A percentile compares a stretch with the other conserved stretches of the same genome.
Conservation (phyloP, 2,113 vertebrate genomes). For the Lasiurus borealis region DNA sequence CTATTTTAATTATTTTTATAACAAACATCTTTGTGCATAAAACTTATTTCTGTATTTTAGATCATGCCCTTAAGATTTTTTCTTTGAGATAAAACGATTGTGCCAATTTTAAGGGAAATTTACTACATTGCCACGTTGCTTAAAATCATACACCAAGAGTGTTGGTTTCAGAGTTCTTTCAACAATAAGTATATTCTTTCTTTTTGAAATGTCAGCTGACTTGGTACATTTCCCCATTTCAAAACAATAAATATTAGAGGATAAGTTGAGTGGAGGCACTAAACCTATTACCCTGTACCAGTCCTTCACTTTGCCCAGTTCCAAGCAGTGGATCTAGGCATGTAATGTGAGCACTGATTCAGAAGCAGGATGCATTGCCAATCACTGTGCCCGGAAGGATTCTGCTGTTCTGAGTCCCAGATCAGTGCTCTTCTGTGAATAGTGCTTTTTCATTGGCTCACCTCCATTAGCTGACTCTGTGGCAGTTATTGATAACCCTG, state of each 20-base stretch:
- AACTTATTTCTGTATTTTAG: neutral
- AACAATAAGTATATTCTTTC: neutral
- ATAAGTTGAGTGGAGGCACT: neutral
- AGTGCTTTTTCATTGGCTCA: neutral
- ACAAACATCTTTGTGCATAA: neutral
- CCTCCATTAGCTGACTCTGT: conserved; percentile 28
- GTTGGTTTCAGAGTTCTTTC: neutral
- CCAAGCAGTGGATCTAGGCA: neutral
- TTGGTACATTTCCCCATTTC: neutral
- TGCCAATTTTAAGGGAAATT: conserved; percentile 27
- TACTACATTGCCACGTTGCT: neutral
- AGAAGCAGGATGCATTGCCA: neutral
- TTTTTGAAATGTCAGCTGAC: conserved; percentile 23
- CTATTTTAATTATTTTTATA: neutral
- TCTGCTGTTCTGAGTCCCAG: neutral
- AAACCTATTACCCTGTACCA: neutral
- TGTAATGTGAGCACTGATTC: neutral
- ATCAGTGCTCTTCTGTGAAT: neutral
- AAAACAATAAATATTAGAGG: neutral
- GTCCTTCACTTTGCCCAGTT: neutral
- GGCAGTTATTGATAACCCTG: neutral
- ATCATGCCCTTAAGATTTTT: neutral
- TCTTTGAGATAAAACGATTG: neutral
- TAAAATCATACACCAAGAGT: neutral
- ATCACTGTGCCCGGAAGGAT: neutral